These are phyloP conservation scores for Diaprepes abbreviatus DNA, from an alignment of 2,888 invertebrate genomes.

Conservation along the genomic window DNA sequence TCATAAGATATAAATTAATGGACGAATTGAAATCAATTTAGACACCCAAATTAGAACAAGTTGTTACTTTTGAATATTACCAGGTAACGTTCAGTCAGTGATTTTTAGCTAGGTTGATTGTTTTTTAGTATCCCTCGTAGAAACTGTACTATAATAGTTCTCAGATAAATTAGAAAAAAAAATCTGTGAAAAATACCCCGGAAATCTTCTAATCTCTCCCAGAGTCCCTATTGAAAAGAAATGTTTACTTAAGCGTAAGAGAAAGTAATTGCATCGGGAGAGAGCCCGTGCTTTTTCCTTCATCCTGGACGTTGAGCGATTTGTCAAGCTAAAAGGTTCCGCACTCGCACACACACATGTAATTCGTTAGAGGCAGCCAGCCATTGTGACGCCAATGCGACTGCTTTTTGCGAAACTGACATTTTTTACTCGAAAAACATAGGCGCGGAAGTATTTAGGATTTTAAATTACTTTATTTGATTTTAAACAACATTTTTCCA, in stretches of 20 bases:
- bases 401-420: constrained; percentile 30
- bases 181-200: constrained; percentile 32
- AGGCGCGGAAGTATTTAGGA: constrained; percentile 6
- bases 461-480: too few species aligned
- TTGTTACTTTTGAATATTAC: too few species aligned
- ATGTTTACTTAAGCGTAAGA: constrained; percentile 49
- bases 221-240: constrained; percentile 46
- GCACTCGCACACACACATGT: constrained; percentile 65
- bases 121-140: too few species aligned
- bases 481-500: too few species aligned
- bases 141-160: background rate
- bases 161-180: constrained; percentile 16
- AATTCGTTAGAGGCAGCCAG: constrained; percentile 67
- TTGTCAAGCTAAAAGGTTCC: constrained; percentile 68
- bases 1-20: too few species aligned
- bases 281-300: constrained; percentile 40
- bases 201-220: constrained; percentile 36
- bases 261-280: constrained; percentile 47
- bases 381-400: constrained; percentile 66
- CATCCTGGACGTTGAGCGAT: constrained; percentile 62
- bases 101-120: too few species aligned
- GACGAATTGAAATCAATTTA: too few species aligned
- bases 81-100: too few species aligned
- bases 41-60: too few species aligned
- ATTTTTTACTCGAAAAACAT: constrained; percentile 17